Evolutionary conservation across 2,888 invertebrate genomes (phyloP), one percentile per base, ranked within the genome.

Genomic region (Orchesellides sinensis): DNA sequence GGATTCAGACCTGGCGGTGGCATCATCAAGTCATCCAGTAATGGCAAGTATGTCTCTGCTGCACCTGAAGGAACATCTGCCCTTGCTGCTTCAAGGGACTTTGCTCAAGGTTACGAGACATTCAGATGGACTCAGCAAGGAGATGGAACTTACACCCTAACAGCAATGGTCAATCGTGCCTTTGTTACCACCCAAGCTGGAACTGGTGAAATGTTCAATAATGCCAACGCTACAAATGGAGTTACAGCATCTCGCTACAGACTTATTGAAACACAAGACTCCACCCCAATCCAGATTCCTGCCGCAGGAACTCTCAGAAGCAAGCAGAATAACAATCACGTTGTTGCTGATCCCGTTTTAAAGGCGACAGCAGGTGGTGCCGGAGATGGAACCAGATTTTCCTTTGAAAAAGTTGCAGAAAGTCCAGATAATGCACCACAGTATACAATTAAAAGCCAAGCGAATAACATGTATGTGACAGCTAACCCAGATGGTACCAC

Each of bases 161-260:
- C 83, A 0, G 86, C 86, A 2, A 86, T 86, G 86, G 85, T 86
- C 10, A 86, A 86, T 32, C 59, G 73, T 0, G 61, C 63, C 0
- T 45, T 47, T 19, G 83, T 85, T 0, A 66, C 70, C 0, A 82
- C 84, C 0, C 14, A 21, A 6, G 63, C 66, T 12, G 83, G 54
- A 0, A 21, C 27, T n/a, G 85, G 85, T 0, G 19, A 54, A 25
- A 70, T 86, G 4, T 12, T 79, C 12, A 86, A 86, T 45, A 84
- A 61, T 45, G 79, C 81, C n/a, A 83, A 70, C 12, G 14, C 75
- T 21, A 74, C 74, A 12, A 74, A 74, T 35, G 81, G 74, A 14
- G 54, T 83, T 12, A 61, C 54, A 12, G 29, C 83, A 0, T 63
- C 78, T 1, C 23, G 23, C 0, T 86, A 77, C 70, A 40, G 63